Evolutionary conservation across 2,113 vertebrate species (phyloP).

Genomic region (Collichthys lucidus): DNA sequence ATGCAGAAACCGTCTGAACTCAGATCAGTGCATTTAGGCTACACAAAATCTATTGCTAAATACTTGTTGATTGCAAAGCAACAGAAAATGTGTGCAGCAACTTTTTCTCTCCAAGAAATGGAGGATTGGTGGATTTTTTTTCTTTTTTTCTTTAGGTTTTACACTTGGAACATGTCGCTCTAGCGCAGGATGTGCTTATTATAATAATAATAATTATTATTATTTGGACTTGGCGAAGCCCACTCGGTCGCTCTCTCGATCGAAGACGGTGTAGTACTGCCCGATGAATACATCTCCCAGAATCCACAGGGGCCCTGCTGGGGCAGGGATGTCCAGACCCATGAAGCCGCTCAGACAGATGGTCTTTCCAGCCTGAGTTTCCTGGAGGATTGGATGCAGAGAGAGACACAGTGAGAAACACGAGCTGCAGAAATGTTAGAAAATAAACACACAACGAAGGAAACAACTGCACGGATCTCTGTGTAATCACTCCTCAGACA

Average conservation of each 20-base stretch:
- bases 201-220: background rate
- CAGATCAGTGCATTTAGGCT: conserved; percentile 62
- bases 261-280: conserved; percentile 92
- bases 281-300: conserved; percentile 99
- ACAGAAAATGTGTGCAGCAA: conserved; percentile 56
- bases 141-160: background rate
- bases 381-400: conserved; percentile 73
- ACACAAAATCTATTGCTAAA: conserved; percentile 64
- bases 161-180: background rate
- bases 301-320: conserved; percentile 95
- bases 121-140: background rate
- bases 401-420: background rate
- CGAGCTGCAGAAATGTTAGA: background rate
- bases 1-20: background rate
- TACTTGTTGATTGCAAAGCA: conserved; percentile 46
- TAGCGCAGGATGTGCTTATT: background rate
- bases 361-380: conserved; percentile 81
- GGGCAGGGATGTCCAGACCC: conserved; percentile 93
- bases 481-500: conserved; percentile 1
- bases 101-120: background rate
- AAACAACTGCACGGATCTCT: background rate
- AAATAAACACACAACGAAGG: background rate
- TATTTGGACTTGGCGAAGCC: conserved; percentile 90
- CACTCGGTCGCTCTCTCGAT: conserved; percentile 90
- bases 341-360: conserved; percentile 97